Conservation (phyloP, 2,797 vertebrate genomes). For the Harpagifer antarcticus region DNA sequence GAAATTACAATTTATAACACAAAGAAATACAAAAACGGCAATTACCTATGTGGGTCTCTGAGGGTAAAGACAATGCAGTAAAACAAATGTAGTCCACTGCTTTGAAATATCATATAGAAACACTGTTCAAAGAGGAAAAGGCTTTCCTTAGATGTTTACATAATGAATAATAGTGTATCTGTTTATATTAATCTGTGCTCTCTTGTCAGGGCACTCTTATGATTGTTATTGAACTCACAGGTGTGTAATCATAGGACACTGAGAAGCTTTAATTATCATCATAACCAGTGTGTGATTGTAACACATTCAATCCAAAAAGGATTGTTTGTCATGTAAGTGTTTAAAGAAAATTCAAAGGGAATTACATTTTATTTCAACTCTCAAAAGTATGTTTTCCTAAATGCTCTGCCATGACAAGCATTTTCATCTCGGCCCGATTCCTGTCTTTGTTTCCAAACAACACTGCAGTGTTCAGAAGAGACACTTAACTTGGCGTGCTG, state of each 20-base stretch:
- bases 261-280: slow-evolving; percentile 4
- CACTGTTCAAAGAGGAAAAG: too few relatives aligned
- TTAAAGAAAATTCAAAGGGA: slow-evolving; percentile 7
- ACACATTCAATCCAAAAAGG: slow-evolving; percentile 1
- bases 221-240: slow-evolving; percentile 25
- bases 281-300: neutral
- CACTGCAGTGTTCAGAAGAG: slow-evolving; percentile 18
- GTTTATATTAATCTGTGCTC: slow-evolving; percentile 9
- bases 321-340: slow-evolving; percentile 10
- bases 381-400: slow-evolving; percentile 17
- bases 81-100: neutral
- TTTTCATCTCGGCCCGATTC: neutral
- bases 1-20: too few relatives aligned
- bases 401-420: neutral
- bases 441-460: slow-evolving; percentile 22
- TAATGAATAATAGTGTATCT: slow-evolving; percentile 18
- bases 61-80: too few relatives aligned
- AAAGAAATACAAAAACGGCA: too few relatives aligned
- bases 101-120: slow-evolving; percentile 22
- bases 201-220: neutral
- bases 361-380: slow-evolving; percentile 8
- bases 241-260: slow-evolving; percentile 22
- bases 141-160: slow-evolving; percentile 6
- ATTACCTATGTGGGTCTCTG: too few relatives aligned
- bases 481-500: slow-evolving; percentile 22